Conservation (phyloP, 2,888 invertebrate genomes). For the Drosophila seclusa region DNA sequence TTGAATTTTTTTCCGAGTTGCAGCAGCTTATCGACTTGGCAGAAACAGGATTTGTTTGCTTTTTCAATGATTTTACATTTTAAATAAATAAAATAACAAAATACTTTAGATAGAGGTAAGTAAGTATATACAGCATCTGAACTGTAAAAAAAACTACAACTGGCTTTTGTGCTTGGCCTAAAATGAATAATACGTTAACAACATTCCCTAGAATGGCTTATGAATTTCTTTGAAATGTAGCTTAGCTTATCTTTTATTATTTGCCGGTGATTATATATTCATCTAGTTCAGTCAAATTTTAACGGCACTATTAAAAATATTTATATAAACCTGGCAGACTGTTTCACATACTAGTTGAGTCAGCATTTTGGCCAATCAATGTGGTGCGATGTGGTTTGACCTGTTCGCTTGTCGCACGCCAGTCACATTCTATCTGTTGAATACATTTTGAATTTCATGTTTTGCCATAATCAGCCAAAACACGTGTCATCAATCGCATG, state of each 20-base stretch:
- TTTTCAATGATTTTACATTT: background rate
- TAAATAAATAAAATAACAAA: background rate
- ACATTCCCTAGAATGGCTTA: slow-evolving; percentile 10
- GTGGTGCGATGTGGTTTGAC: slow-evolving; percentile 17
- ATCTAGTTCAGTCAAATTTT: background rate
- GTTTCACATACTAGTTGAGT: slow-evolving; percentile 28
- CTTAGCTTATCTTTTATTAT: background rate
- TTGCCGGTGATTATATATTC: background rate
- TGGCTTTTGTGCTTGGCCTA: slow-evolving; percentile 3
- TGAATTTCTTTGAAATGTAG: slow-evolving; percentile 21
- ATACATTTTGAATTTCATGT: slow-evolving; percentile 39
- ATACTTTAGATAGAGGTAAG: background rate
- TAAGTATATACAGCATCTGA: background rate
- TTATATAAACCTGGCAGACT: slow-evolving; percentile 7
- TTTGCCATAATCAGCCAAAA: slow-evolving; percentile 46
- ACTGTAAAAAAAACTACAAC: background rate
- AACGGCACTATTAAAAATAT: slow-evolving; percentile 17
- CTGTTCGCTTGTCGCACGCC: slow-evolving; percentile 39
- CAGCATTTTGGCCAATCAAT: slow-evolving; percentile 19
- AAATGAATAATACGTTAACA: background rate
- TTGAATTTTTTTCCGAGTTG: background rate
- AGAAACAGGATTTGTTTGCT: background rate
- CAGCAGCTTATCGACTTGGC: background rate
- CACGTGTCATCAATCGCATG: slow-evolving; percentile 48
- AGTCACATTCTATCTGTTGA: slow-evolving; percentile 14